Percentiles rank a stretch among this genome's conserved stretches.
phyloP scores from a whole-genome alignment of 30 jellyfish, hydroid and myxozoan genomes.

The Cassiopea andromeda region DNA sequence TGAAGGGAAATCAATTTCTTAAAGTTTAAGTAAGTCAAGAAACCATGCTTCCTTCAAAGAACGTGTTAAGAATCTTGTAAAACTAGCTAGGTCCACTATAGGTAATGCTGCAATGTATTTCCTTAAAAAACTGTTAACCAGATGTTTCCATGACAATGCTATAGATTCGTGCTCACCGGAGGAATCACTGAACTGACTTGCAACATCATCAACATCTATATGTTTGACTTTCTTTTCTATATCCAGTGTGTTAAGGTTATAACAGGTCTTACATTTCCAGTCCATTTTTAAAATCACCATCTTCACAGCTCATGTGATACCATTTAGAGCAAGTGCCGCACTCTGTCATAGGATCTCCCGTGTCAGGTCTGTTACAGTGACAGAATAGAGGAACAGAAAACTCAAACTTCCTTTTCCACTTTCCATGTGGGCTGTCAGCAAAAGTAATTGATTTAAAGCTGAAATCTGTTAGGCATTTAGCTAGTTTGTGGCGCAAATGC shows the following conservation, averaged over 20 bases:
- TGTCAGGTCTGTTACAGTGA: not conserved
- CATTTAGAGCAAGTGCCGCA: not conserved
- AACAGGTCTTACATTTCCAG: not conserved
- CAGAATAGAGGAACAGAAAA: not conserved
- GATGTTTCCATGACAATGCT: not conserved
- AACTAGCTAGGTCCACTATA: not conserved
- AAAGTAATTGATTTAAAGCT: not conserved
- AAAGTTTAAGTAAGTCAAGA: not conserved
- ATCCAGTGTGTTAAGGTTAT: too few species aligned
- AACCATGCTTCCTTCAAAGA: not conserved
- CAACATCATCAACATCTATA: not conserved
- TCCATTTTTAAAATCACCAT: not conserved
- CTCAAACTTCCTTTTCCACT: not conserved
- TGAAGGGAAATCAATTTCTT: not conserved
- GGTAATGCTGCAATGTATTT: not conserved
- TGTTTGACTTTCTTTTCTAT: not conserved
- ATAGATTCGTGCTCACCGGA: not conserved
- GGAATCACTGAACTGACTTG: not conserved
- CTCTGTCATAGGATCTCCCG: not conserved
- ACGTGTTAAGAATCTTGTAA: not conserved
- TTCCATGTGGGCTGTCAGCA: not conserved
- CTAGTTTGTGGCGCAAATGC: not conserved
- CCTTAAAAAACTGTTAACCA: not conserved
- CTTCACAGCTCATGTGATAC: not conserved
- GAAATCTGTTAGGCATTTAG: not conserved